Conservation (phyloP, 2,113 vertebrate genomes). For the Gymnogyps californianus region DNA sequence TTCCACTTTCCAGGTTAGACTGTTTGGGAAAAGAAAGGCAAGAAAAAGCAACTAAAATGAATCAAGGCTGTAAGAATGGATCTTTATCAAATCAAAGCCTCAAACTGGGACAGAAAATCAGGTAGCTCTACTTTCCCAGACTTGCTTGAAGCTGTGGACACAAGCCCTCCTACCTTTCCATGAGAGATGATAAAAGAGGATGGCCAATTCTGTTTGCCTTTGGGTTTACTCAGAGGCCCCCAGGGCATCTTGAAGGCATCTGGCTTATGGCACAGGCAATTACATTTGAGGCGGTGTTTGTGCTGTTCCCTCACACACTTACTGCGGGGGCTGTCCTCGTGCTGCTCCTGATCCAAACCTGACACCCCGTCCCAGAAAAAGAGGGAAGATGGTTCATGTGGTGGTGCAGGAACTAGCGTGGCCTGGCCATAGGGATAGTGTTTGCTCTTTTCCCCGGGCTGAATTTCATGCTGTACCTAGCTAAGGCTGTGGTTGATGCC, state of each 20-base stretch:
- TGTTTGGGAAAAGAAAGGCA: not conserved
- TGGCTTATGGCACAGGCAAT: not conserved
- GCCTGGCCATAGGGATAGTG: not conserved
- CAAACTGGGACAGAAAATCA: not conserved
- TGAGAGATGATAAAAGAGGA: not conserved
- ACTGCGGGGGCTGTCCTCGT: not conserved
- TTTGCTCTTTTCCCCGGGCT: rapidly evolving
- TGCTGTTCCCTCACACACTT: not conserved
- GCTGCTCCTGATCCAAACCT: not conserved
- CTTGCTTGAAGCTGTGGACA: not conserved
- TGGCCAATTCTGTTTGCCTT: not conserved
- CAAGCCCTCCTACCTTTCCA: not conserved
- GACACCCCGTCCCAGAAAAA: not conserved
- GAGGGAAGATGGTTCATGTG: not conserved
- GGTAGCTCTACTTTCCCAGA: not conserved
- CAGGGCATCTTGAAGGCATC: rapidly evolving
- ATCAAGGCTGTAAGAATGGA: not conserved
- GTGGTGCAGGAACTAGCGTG: not conserved
- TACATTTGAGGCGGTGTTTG: not conserved
- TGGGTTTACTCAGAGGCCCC: not conserved
- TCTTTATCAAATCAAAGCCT: not conserved
- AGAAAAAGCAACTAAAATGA: not conserved
- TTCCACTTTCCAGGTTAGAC: constrained; percentile 28
- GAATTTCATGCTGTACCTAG: not conserved
- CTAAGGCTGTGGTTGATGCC: not conserved